Conservation (phyloP, 2,888 invertebrate genomes). For the Sesia bembeciformis region DNA sequence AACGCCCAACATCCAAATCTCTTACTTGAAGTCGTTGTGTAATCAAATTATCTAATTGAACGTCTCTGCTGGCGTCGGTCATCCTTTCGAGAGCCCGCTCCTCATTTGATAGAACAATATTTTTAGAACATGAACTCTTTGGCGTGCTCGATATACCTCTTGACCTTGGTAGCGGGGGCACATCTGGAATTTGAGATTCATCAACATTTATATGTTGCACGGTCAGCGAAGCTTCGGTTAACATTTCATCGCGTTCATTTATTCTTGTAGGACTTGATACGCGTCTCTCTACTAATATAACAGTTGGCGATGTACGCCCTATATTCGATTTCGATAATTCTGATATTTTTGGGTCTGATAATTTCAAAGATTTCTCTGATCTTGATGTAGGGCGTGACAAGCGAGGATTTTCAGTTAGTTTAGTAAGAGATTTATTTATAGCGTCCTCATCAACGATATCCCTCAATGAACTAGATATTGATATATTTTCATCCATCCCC, state of each 20-base stretch:
- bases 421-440: conserved; percentile 60
- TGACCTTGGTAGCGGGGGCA: conserved; percentile 58
- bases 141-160: conserved; percentile 23
- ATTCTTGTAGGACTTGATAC: conserved; percentile 76
- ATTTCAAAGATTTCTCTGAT: conserved; percentile 71
- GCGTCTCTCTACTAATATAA: conserved; percentile 75
- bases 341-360: conserved; percentile 71
- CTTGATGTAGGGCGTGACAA: conserved; percentile 70
- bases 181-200: conserved; percentile 54
- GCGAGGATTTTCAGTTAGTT: conserved; percentile 57
- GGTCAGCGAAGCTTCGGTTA: conserved; percentile 78
- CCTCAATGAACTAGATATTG: conserved; percentile 60
- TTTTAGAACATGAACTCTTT: conserved; percentile 20
- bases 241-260: conserved; percentile 74
- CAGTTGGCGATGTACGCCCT: conserved; percentile 76
- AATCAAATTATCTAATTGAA: conserved; percentile 59
- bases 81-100: conserved; percentile 48
- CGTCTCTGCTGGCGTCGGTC: conserved; percentile 41
- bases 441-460: conserved; percentile 72
- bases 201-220: conserved; percentile 78
- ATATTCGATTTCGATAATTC: conserved; percentile 70
- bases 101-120: conserved; percentile 19
- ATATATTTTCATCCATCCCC: conserved; percentile 61
- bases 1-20: conserved; percentile 85
- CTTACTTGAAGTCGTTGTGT: conserved; percentile 80